Evolutionary conservation across 2,888 invertebrate species (phyloP).

Genomic region (Papilio elwesi): DNA sequence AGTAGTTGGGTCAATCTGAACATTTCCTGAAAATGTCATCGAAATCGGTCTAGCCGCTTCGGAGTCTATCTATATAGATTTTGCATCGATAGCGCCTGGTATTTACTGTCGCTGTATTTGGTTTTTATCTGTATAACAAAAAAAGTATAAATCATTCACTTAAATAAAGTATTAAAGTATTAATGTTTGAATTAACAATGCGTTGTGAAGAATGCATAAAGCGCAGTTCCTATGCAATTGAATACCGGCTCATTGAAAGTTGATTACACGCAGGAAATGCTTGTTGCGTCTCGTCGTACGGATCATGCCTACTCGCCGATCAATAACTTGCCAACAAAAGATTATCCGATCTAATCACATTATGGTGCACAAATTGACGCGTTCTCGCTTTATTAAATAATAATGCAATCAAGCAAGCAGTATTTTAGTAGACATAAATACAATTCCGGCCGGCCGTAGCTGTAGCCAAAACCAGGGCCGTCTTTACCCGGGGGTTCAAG

Average conservation of each 20-base stretch:
- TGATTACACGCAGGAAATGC: constrained; percentile 33
- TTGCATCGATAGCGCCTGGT: too few species aligned
- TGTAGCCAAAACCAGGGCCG: too few species aligned
- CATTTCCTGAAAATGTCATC: too few species aligned
- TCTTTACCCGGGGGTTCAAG: too few species aligned
- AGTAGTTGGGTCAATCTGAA: too few species aligned
- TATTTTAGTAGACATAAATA: background rate
- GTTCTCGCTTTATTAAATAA: background rate
- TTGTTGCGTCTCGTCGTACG: constrained; percentile 8
- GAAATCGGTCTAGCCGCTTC: too few species aligned
- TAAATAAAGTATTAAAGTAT: background rate
- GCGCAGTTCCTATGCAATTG: constrained; percentile 25
- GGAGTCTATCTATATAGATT: too few species aligned
- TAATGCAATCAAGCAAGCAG: background rate
- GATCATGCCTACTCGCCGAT: background rate
- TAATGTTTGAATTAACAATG: background rate
- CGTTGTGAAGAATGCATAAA: constrained; percentile 1
- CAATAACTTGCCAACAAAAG: constrained; percentile 21
- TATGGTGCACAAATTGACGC: background rate
- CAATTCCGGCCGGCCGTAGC: too few species aligned
- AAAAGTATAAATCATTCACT: background rate
- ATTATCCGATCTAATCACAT: background rate
- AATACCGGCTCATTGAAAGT: constrained; percentile 26
- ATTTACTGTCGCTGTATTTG: too few species aligned
- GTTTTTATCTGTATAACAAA: background rate